A percentile compares a stretch with the other conserved stretches of the same genome.
These are phyloP conservation scores for Saccostrea echinata DNA, from an alignment of 1,140 invertebrate genomes.

Conservation along the genomic window DNA sequence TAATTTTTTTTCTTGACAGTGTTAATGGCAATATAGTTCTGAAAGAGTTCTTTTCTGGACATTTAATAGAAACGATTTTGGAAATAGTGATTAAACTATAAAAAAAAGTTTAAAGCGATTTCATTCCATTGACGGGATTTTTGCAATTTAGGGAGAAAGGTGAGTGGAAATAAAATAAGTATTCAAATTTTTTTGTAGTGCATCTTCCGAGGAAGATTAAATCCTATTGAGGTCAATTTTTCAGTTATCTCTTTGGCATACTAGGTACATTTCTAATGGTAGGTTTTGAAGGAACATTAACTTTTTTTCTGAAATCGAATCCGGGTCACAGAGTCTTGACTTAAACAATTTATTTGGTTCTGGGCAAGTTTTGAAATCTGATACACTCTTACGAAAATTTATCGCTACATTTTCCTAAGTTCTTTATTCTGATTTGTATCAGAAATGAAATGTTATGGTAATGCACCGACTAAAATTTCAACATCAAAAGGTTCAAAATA, in stretches of 20 bases:
- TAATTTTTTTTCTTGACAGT: background rate
- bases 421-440: slow-evolving; percentile 21
- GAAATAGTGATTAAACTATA: background rate
- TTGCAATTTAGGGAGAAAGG: background rate
- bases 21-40: background rate
- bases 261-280: background rate
- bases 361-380: slow-evolving; percentile 15
- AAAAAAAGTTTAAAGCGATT: background rate
- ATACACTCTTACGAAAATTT: background rate
- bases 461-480: slow-evolving; percentile 5
- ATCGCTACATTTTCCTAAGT: background rate
- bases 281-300: background rate
- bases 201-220: background rate
- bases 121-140: background rate
- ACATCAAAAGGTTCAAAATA: background rate
- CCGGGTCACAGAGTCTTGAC: slow-evolving; percentile 10
- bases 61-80: background rate
- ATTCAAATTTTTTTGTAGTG: background rate
- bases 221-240: background rate
- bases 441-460: slow-evolving; percentile 23
- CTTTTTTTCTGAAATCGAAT: slow-evolving; percentile 28
- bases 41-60: background rate
- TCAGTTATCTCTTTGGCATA: background rate
- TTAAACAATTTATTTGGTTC: background rate
- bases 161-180: background rate